Percentiles rank a stretch among this genome's conserved stretches.
Conservation (phyloP, 2,797 vertebrate species). For the Psittacula derbiana region DNA sequence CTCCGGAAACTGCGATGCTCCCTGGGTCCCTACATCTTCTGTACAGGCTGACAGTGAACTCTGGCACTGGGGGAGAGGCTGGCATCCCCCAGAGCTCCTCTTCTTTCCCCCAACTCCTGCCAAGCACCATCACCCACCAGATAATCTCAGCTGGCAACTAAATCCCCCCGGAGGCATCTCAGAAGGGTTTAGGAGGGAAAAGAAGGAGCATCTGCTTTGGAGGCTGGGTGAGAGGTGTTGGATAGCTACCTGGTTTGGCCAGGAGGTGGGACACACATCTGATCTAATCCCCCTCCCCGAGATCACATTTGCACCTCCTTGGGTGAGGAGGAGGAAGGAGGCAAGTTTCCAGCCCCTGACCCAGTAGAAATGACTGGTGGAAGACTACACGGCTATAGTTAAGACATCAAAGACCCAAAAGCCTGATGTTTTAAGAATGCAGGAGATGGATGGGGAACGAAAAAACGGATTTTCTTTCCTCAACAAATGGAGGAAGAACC, state of each 20-base stretch:
- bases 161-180: background rate
- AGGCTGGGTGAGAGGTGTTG: background rate
- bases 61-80: background rate
- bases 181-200: background rate
- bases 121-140: background rate
- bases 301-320: background rate
- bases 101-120: background rate
- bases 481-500: background rate
- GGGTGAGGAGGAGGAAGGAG: background rate
- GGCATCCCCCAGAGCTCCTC: background rate
- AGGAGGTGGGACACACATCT: background rate
- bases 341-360: background rate
- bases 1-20: background rate
- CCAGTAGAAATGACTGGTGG: background rate
- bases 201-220: background rate
- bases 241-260: background rate
- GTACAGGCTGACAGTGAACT: accelerated
- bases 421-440: accelerated
- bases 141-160: background rate
- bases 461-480: background rate
- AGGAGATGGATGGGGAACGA: background rate
- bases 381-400: background rate
- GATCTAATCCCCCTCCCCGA: accelerated
- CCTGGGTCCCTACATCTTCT: background rate
- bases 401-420: background rate